Percentiles rank a stretch among this genome's conserved stretches.
Conservation (phyloP, 1,140 invertebrate species). For the Drosophila grimshawi region DNA sequence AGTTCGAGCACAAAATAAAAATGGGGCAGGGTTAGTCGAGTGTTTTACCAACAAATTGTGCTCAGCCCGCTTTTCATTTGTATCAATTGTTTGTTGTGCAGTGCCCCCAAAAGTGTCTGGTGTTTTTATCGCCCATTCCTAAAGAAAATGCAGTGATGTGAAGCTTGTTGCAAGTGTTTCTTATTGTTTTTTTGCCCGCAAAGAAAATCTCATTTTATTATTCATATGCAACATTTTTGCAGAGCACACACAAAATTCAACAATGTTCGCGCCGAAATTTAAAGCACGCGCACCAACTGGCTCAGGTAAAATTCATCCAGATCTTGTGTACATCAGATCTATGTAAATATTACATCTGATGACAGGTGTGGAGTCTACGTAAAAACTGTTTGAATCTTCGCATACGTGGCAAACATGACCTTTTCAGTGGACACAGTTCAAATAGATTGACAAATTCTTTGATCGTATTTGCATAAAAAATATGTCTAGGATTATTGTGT, state of each 20-base stretch:
- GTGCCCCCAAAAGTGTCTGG: slow-evolving; percentile 4
- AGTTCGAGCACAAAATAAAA: slow-evolving; percentile 32
- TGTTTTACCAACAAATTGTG: slow-evolving; percentile 51
- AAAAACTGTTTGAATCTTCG: slow-evolving; percentile 34
- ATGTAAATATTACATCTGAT: slow-evolving; percentile 28
- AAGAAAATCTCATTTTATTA: background rate
- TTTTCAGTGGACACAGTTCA: slow-evolving; percentile 53
- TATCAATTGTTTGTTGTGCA: slow-evolving; percentile 9
- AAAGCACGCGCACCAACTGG: slow-evolving; percentile 89
- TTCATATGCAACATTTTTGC: slow-evolving; percentile 56
- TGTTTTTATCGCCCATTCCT: background rate
- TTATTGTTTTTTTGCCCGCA: background rate
- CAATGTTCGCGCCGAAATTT: slow-evolving; percentile 91
- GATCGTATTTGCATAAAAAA: background rate
- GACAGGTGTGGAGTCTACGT: slow-evolving; percentile 13
- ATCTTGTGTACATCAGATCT: background rate
- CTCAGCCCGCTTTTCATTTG: slow-evolving; percentile 20
- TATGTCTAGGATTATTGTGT: background rate
- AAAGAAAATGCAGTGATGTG: slow-evolving; percentile 42
- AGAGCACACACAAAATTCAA: slow-evolving; percentile 68
- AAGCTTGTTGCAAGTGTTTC: slow-evolving; percentile 20
- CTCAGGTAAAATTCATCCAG: slow-evolving; percentile 87
- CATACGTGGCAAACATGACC: slow-evolving; percentile 68
- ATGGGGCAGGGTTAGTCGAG: slow-evolving; percentile 83
- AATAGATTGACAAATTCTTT: slow-evolving; percentile 44